Percentiles rank a stretch among this genome's conserved stretches.
These are phyloP conservation scores for Drosophila ercepeae DNA, from an alignment of 1,140 invertebrate genomes.

Conservation along the genomic window DNA sequence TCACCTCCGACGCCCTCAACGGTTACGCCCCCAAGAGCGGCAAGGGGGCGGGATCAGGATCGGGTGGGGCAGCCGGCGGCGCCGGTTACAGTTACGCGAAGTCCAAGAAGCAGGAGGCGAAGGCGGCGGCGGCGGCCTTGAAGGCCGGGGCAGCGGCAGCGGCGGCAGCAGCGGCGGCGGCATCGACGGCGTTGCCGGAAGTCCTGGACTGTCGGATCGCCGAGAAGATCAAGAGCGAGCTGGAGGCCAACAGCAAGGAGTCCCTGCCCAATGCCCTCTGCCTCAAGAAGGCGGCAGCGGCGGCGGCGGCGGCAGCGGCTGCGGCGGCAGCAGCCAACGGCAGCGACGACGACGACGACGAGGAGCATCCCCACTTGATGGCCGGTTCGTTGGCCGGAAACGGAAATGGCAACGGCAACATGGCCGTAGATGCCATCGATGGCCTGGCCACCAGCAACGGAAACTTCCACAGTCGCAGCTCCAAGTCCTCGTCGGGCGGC, in stretches of 20 bases:
- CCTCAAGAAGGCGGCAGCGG: constrained; percentile 70
- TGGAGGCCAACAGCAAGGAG: constrained; percentile 75
- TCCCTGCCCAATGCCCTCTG: constrained; percentile 69
- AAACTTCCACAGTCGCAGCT: constrained; percentile 62
- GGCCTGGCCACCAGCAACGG: constrained; percentile 43
- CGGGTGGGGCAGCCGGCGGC: not conserved
- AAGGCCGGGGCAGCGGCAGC: constrained; percentile 51
- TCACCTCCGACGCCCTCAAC: constrained; percentile 74
- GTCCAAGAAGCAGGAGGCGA: constrained; percentile 70
- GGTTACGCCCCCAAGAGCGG: constrained; percentile 54
- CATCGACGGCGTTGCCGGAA: constrained; percentile 66
- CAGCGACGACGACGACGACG: constrained; percentile 64
- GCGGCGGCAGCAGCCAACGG: constrained; percentile 41
- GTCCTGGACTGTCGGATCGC: constrained; percentile 82
- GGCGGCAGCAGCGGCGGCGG: constrained; percentile 44
- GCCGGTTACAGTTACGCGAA: constrained; percentile 37
- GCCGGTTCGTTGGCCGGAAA: constrained; percentile 1
- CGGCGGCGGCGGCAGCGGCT: constrained; percentile 55
- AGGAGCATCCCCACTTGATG: constrained; percentile 26
- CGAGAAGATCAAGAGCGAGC: constrained; percentile 83
- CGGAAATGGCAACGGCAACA: constrained; percentile 10
- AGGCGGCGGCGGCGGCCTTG: constrained; percentile 61
- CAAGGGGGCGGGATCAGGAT: constrained; percentile 23
- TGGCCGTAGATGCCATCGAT: constrained; percentile 46
- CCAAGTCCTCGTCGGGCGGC: constrained; percentile 34